These are phyloP conservation scores for Ditula angustiorana DNA, from an alignment of 2,888 invertebrate genomes.

Conservation along the genomic window DNA sequence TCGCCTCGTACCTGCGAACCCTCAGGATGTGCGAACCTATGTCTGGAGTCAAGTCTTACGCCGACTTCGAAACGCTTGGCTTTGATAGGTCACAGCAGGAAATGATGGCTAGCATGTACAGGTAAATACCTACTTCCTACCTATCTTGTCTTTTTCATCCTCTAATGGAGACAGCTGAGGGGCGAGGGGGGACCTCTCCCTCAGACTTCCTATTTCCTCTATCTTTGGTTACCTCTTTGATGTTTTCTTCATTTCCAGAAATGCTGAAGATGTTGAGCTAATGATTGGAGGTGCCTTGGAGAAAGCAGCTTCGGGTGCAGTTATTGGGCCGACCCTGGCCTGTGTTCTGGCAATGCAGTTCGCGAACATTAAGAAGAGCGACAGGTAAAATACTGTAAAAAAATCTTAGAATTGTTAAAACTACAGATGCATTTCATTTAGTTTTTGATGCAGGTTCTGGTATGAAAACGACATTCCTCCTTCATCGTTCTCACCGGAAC, in stretches of 20 bases:
- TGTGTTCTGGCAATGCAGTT: constrained; percentile 95
- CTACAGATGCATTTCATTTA: neutral
- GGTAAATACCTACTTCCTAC: constrained; percentile 64
- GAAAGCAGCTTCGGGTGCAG: constrained; percentile 90
- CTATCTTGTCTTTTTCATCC: neutral
- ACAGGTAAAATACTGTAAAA: constrained; percentile 76
- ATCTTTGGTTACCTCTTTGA: neutral
- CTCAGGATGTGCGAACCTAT: constrained; percentile 88
- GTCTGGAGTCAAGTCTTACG: constrained; percentile 80
- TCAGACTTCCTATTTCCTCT: too few species aligned
- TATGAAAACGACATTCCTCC: constrained; percentile 97
- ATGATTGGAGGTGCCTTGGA: constrained; percentile 94
- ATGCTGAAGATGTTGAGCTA: constrained; percentile 92
- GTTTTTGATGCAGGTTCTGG: constrained; percentile 89
- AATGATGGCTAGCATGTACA: constrained; percentile 88
- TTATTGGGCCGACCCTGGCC: constrained; percentile 95
- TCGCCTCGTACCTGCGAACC: constrained; percentile 90
- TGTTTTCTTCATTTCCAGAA: constrained; percentile 63
- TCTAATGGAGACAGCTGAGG: too few species aligned
- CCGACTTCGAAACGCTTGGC: constrained; percentile 85
- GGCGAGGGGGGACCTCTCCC: too few species aligned
- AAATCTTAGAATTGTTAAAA: neutral
- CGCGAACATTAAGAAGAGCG: constrained; percentile 92
- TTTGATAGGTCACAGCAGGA: constrained; percentile 86
- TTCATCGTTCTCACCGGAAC: constrained; percentile 91